Percentiles rank a stretch among this genome's conserved stretches.
Conservation (phyloP, 2,888 invertebrate species). For the Cyclophora punctaria region DNA sequence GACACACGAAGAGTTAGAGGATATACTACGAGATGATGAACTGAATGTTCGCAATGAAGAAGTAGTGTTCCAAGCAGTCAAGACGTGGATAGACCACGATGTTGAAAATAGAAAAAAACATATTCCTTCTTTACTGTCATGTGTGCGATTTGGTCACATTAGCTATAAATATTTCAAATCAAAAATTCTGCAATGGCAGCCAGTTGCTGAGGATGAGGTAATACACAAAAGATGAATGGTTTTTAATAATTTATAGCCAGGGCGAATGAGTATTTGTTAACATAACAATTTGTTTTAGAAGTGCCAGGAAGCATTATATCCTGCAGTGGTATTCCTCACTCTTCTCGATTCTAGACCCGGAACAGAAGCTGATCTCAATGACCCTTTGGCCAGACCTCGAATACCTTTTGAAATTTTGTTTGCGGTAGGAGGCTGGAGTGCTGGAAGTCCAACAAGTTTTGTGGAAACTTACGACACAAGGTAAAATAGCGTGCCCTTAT, state of each 20-base stretch:
- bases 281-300: conserved; percentile 42
- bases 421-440: conserved; percentile 89
- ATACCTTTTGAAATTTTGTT: conserved; percentile 86
- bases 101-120: conserved; percentile 67
- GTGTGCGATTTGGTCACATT: conserved; percentile 80
- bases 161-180: conserved; percentile 74
- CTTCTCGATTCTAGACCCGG: conserved; percentile 65
- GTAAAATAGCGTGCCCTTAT: conserved; percentile 36
- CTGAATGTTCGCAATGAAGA: conserved; percentile 83
- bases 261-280: neutral
- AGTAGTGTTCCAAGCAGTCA: conserved; percentile 82
- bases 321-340: conserved; percentile 70
- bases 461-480: conserved; percentile 86
- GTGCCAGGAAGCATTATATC: conserved; percentile 70
- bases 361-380: conserved; percentile 67
- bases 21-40: conserved; percentile 80
- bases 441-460: conserved; percentile 88
- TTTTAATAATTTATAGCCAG: neutral
- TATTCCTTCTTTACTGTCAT: conserved; percentile 77
- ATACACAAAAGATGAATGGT: neutral
- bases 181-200: conserved; percentile 73
- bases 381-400: conserved; percentile 80
- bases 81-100: conserved; percentile 80
- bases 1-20: conserved; percentile 75
- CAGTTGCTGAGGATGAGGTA: conserved; percentile 69